Conservation (phyloP, 35 echinoderm and acorn worm genomes). For the Acanthaster planci region DNA sequence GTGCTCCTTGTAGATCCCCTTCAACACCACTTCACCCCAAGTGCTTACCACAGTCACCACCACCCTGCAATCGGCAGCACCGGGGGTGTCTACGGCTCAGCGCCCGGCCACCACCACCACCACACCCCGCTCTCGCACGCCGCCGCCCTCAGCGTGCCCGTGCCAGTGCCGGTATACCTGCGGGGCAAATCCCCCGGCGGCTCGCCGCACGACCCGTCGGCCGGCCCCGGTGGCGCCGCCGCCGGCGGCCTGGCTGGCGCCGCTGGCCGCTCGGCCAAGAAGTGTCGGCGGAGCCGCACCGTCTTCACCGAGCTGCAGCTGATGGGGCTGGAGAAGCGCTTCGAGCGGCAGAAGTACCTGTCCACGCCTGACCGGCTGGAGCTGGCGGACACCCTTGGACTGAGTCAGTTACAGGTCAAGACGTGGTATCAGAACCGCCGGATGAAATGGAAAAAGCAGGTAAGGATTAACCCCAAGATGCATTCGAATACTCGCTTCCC, state of each 20-base stretch:
- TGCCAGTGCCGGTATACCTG: conserved; percentile 95
- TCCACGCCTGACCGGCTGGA: conserved; percentile 88
- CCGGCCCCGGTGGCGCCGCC: conserved; percentile 88
- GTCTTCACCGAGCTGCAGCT: conserved; percentile 97
- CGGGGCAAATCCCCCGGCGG: conserved; percentile 64
- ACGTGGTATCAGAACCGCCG: conserved; percentile 98
- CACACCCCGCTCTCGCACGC: not conserved
- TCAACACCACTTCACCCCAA: not conserved
- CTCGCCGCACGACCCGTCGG: conserved; percentile 55
- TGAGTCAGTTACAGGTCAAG: conserved; percentile 95
- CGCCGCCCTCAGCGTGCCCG: conserved; percentile 69
- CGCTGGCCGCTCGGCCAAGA: conserved; percentile 74
- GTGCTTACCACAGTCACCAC: not conserved
- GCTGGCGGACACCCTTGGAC: conserved; percentile 76
- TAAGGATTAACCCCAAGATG: not conserved
- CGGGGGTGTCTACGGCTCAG: not conserved
- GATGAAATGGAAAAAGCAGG: conserved; percentile 99
- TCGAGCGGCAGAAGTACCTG: conserved; percentile 97
- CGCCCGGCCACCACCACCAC: conserved; percentile 42
- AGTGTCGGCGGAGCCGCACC: conserved; percentile 87
- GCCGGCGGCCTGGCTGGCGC: conserved; percentile 57
- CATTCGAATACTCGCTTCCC: too few relatives aligned
- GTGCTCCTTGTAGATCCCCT: not conserved
- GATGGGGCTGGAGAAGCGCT: conserved; percentile 92
- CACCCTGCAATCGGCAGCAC: not conserved